Evolutionary conservation across 2,797 vertebrate species (phyloP), one percentile per base, ranked within the genome.

Genomic region (Paramormyrops hopkinsi): DNA sequence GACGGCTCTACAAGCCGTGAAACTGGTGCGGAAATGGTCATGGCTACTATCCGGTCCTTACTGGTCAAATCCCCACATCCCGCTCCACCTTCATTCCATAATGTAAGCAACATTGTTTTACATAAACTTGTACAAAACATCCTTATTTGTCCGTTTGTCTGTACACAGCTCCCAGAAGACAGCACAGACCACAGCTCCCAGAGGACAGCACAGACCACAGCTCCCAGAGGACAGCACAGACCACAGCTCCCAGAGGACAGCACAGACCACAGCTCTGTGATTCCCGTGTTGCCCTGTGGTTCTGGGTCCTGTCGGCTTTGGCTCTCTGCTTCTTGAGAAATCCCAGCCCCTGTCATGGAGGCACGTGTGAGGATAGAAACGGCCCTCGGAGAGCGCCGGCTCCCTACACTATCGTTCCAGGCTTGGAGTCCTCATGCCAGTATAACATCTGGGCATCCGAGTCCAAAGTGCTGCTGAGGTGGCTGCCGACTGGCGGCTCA

Each of bases 381-480:
- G 14, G 44, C 44, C 22, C 11, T 25, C 19, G 2, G 12, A 19
- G 41, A 44, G 37, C 1, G 0, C 29, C 0, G 25, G 51, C 0
- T 3, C 93, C 25, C 93, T 98, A 99, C 90, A 99, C 98, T 82
- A 99, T 98, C 0, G 98, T 99, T 94, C 98, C 98, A 0, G 98
- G 98, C 93, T 99, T 98, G 6, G 98, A 97, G 92, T 97, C 96
- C 93, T 98, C 98, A 0, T 99, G 98, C 98, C 98, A 99, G 88
- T 95, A 95, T 22, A 99, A 92, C 89, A 93, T 97, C 94, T 97
- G 95, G 89, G 98, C 97, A 0, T 94, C 94, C 5, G 94, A 93
- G 86, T 97, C 96, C 92, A 95, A 91, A 91, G 92, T 92, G 0
- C 93, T 94, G 91, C 96, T 95, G 93, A 96, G 5, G 69, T 54